Base-by-base conservation (phyloP, 2,888 invertebrate genomes). In the Blera fallax region DNA sequence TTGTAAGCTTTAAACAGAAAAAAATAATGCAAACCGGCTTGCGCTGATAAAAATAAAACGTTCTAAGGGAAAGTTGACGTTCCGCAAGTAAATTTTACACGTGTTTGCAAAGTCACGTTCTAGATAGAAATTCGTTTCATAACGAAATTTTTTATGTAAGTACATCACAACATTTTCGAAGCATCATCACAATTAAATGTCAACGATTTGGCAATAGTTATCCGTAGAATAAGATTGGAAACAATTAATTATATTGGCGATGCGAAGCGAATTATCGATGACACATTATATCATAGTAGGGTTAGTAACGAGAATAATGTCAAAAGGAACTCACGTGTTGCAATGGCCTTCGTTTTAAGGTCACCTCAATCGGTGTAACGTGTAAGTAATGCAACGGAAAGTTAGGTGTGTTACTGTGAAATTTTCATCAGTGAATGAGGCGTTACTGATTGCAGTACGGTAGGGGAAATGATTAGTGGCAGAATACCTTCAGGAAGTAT, bases 111-210 rank as follows among this genome's bases (percentile, higher is more conserved):
- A 65, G 69, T 60, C 78, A 78, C 78, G 78, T 78, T 78, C 77
- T 70, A 69, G 52, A 54, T 77, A 8, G 29, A 34, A 16, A 7
- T 14, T 29, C 2, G 52, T 69, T 78, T 78, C 43, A 62, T 69
- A 78, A 78, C 34, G 60, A 43, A n/a, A n/a, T n/a, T n/a, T n/a
- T 54, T 78, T 74, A 78, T 78, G 62, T 78, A 78, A 78, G 69
- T 18, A 11, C 37, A 72, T 34, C 11, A 37, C 32, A 50, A 48
- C 34, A 48, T 34, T 65, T 62, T 11, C 16, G 37, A 11, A 62
- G 43, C 40, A 43, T 37, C 60, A 52, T 18, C 50, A 29, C 18
- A 32, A 56, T 34, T 58, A 77, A 77, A 77, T 77, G 69, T 43
- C 77, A 77, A 52, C 24, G 50, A 52, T 52, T 77, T 77, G 77